These are phyloP conservation scores for Rotaria socialis DNA, from an alignment of 2,888 invertebrate genomes.

Conservation along the genomic window DNA sequence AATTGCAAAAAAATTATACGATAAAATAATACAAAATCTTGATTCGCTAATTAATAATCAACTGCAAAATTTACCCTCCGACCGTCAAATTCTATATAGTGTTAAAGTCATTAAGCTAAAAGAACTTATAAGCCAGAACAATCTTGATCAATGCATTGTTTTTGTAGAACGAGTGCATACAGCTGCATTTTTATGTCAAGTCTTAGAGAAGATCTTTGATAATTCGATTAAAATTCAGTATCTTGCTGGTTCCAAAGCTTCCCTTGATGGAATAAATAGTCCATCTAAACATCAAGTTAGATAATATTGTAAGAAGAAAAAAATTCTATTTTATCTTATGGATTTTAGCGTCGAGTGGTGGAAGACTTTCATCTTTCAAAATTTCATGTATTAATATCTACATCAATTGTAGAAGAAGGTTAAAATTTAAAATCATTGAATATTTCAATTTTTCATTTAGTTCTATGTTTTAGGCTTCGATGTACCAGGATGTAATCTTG, in stretches of 20 bases:
- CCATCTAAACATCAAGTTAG: background rate
- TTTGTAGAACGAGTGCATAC: background rate
- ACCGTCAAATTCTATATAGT: background rate
- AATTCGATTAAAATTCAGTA: background rate
- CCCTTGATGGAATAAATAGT: background rate
- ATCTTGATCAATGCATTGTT: background rate
- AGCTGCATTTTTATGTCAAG: background rate
- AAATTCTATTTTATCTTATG: background rate
- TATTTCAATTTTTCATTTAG: background rate
- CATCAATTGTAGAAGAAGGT: constrained; percentile 43
- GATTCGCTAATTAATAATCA: background rate
- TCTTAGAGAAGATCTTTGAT: background rate
- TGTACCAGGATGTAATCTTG: constrained; percentile 41
- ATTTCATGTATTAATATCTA: constrained; percentile 38
- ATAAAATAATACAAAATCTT: background rate
- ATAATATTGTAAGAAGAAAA: background rate
- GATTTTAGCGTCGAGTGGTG: constrained; percentile 36
- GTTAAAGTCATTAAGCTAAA: background rate
- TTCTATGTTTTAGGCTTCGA: constrained; percentile 24
- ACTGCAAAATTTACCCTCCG: background rate
- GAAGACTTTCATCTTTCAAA: constrained; percentile 22
- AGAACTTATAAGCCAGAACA: background rate
- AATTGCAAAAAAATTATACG: background rate
- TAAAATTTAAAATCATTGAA: background rate
- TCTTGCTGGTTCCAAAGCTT: background rate